Evolutionary conservation across 2,797 vertebrate genomes (phyloP).

Genomic region (Karalla daura): DNA sequence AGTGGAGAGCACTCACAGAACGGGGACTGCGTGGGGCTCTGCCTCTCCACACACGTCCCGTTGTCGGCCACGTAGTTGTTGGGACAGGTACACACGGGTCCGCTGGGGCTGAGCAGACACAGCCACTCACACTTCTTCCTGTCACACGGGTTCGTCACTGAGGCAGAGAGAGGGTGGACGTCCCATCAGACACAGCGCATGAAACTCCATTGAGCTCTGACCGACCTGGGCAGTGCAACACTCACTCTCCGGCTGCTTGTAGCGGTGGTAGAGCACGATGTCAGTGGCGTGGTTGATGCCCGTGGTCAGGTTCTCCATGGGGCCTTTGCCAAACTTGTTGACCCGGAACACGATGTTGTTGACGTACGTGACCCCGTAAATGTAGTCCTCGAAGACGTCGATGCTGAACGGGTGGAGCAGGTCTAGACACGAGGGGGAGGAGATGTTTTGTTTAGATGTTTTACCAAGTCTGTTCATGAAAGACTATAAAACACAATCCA

Average conservation of each 20-base stretch:
- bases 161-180: conserved; percentile 35
- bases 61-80: conserved; percentile 93
- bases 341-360: conserved; percentile 97
- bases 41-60: conserved; percentile 89
- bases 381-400: conserved; percentile 97
- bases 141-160: conserved; percentile 96
- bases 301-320: conserved; percentile 91
- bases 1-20: conserved; percentile 90
- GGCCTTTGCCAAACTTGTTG: conserved; percentile 94
- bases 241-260: conserved; percentile 96
- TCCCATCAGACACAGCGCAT: not conserved
- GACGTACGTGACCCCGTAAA: conserved; percentile 95
- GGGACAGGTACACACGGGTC: conserved; percentile 95
- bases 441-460: too few species aligned
- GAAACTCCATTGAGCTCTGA: not conserved
- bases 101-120: conserved; percentile 95
- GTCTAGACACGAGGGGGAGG: conserved; percentile 74
- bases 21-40: conserved; percentile 85
- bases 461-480: too few species aligned
- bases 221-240: not conserved
- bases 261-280: conserved; percentile 93
- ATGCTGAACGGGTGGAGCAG: conserved; percentile 97
- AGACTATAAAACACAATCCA: too few species aligned
- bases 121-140: conserved; percentile 98
- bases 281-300: conserved; percentile 96